Base-by-base conservation (phyloP, 2,888 invertebrate species). In the Tanytarsus gracilentus region DNA sequence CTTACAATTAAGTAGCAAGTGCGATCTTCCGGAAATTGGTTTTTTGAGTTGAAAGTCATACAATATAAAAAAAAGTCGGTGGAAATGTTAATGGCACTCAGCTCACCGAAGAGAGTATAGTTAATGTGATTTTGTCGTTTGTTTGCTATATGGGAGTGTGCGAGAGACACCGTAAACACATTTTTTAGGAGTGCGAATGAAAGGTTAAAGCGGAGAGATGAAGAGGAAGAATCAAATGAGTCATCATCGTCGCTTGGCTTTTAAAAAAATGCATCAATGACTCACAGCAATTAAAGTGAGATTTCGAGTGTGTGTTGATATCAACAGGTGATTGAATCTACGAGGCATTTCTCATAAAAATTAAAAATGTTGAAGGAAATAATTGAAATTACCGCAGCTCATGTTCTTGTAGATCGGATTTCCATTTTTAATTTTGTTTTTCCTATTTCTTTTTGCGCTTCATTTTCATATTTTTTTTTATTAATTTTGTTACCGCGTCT, bases 1-100 rank as follows among this genome's bases (percentile, higher is more conserved):
- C n/a, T n/a, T n/a, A n/a, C n/a, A n/a, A n/a, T n/a, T n/a, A n/a
- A n/a, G n/a, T n/a, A n/a, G n/a, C n/a, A n/a, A n/a, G 16, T 44
- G 44, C 27, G 33, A 18, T n/a, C 11, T 53, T 53, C 55, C 39
- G 55, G 55, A 55, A 55, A 55, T 55, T 40, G 55, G 14, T 11
- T 33, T 33, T 44, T 11, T 18, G 44, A 44, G 18, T n/a, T n/a
- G n/a, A 23, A 23, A 44, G 2, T n/a, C 16, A 18, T 18, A 44
- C 44, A 44, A 18, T n/a, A n/a, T n/a, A n/a, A n/a, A n/a, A n/a
- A n/a, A n/a, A n/a, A n/a, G n/a, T n/a, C n/a, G 21, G 18, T 16
- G 21, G 18, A 44, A 44, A 44, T 44, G 44, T 18, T 44, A 44
- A 44, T 44, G 18, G 44, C 44, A 18, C 4, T 36, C n/a, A n/a